Conservation (phyloP, 2,888 invertebrate species). For the Silvanus unidentatus region DNA sequence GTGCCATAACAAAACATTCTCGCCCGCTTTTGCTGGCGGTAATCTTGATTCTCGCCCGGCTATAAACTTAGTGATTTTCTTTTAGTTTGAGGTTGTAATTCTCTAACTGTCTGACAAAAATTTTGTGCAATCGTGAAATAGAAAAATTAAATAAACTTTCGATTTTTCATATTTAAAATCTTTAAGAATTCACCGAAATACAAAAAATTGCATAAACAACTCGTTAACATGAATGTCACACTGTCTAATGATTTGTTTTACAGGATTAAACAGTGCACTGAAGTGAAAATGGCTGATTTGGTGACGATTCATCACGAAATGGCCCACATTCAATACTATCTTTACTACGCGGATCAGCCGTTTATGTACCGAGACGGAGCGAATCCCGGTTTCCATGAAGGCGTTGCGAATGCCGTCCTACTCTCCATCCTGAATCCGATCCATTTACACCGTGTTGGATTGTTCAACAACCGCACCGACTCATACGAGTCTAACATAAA, state of each 20-base stretch:
- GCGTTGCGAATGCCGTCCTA: slow-evolving; percentile 72
- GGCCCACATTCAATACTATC: slow-evolving; percentile 76
- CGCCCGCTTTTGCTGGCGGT: too few species aligned
- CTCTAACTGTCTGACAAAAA: too few species aligned
- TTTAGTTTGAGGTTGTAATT: too few species aligned
- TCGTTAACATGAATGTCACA: slow-evolving; percentile 4
- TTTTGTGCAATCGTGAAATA: too few species aligned
- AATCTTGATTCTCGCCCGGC: too few species aligned
- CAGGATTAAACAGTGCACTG: slow-evolving; percentile 79
- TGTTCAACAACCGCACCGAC: slow-evolving; percentile 61
- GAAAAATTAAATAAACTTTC: too few species aligned
- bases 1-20: too few species aligned
- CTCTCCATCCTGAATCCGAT: slow-evolving; percentile 71
- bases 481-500: slow-evolving; percentile 69
- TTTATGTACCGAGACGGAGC: slow-evolving; percentile 74
- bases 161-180: too few species aligned
- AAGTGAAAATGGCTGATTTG: slow-evolving; percentile 69
- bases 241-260: slow-evolving; percentile 24
- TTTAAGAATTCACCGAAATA: too few species aligned
- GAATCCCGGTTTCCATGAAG: slow-evolving; percentile 83
- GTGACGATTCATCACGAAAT: slow-evolving; percentile 77
- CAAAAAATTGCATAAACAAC: background rate
- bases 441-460: slow-evolving; percentile 67
- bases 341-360: slow-evolving; percentile 71
- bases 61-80: too few species aligned